These are phyloP conservation scores for Lycophotia porphyrea DNA, from an alignment of 2,888 invertebrate species.

Conservation along the genomic window DNA sequence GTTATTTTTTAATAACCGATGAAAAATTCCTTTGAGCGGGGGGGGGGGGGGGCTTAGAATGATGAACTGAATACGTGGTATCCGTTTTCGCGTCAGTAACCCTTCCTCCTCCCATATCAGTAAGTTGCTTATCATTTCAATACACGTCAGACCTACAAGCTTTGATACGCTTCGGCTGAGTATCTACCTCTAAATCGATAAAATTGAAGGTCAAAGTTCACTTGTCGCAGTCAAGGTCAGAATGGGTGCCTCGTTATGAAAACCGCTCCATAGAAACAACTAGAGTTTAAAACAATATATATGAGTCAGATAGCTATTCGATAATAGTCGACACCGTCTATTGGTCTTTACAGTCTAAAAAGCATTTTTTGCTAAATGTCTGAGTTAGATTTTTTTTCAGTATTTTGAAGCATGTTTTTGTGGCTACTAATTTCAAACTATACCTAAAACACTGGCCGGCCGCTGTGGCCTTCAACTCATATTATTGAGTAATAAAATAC, in stretches of 20 bases:
- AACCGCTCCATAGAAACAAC: background rate
- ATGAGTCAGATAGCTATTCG: background rate
- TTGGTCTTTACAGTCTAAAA: background rate
- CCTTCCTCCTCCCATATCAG: too few species aligned
- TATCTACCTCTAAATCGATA: background rate
- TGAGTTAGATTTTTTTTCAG: conserved; percentile 8
- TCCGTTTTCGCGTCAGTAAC: too few species aligned
- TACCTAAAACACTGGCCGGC: too few species aligned
- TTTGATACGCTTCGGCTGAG: background rate
- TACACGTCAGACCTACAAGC: background rate
- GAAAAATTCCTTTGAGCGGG: too few species aligned
- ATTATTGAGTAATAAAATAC: background rate
- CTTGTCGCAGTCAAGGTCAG: conserved; percentile 23
- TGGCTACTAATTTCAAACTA: background rate
- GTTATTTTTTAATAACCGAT: too few species aligned
- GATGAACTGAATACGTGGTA: too few species aligned
- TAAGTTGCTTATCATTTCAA: conserved; percentile 9
- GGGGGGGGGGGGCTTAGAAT: too few species aligned
- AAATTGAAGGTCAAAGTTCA: conserved; percentile 4
- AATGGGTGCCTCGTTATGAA: background rate
- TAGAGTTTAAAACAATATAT: background rate
- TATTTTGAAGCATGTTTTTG: conserved; percentile 15
- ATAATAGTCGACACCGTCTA: background rate
- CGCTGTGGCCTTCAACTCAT: background rate
- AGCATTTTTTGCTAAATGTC: conserved; percentile 14